phyloP scores from a whole-genome alignment of 2,888 invertebrate species.

The Machimus atricapillus region DNA sequence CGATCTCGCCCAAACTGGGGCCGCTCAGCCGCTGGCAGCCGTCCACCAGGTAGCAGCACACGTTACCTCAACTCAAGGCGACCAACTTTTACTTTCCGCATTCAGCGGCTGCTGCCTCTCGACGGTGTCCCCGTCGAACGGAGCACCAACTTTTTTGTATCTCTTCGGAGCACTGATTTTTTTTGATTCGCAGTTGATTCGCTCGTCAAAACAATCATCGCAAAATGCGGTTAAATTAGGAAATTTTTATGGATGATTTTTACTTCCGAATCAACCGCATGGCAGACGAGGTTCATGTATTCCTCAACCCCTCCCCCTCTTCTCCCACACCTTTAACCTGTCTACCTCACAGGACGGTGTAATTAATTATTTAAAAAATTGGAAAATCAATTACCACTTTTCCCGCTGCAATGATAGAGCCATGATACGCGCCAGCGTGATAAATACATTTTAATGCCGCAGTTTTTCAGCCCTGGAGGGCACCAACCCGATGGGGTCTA shows the following conservation, averaged over 20 bases:
- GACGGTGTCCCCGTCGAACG: background rate
- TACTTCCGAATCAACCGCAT: background rate
- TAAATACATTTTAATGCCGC: background rate
- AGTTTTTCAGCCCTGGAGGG: background rate
- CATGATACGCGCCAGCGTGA: background rate
- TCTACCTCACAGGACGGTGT: background rate
- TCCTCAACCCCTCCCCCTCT: background rate
- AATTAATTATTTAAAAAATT: background rate
- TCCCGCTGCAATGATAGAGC: background rate
- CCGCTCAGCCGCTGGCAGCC: background rate
- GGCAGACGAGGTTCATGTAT: background rate
- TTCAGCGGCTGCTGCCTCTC: conserved; percentile 4
- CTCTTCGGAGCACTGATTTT: background rate
- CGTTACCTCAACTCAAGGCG: conserved; percentile 10
- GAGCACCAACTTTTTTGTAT: background rate
- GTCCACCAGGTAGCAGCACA: background rate
- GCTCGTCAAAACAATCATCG: background rate
- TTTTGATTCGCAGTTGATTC: background rate
- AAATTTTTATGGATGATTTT: background rate
- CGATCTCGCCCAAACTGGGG: background rate
- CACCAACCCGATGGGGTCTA: background rate
- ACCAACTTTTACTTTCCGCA: conserved; percentile 42
- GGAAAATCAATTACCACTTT: background rate
- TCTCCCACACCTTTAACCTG: background rate
- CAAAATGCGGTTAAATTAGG: background rate